A percentile compares a stretch with the other conserved stretches of the same genome.
Evolutionary conservation across 2,113 vertebrate species (phyloP).

Genomic region (Macquaria australasica): DNA sequence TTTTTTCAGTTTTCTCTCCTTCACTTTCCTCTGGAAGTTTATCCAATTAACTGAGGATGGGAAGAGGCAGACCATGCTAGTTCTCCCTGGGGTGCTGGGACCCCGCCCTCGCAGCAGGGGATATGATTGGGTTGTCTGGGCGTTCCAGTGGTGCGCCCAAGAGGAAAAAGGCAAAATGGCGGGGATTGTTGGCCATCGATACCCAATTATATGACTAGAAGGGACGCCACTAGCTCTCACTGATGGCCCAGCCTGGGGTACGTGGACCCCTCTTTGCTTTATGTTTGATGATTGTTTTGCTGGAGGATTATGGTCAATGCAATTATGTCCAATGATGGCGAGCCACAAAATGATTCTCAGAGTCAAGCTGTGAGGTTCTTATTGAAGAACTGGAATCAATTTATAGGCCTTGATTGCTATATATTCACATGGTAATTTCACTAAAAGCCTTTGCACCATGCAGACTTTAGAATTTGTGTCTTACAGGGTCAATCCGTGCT

Average conservation of each 20-base stretch:
- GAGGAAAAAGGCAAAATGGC: constrained; percentile 82
- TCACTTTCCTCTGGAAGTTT: constrained; percentile 62
- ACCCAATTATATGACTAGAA: constrained; percentile 79
- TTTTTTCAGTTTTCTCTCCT: not conserved
- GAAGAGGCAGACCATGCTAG: constrained; percentile 44
- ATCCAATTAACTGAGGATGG: constrained; percentile 62
- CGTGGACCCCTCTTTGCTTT: constrained; percentile 35
- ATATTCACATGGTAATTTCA: constrained; percentile 63
- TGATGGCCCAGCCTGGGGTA: constrained; percentile 42
- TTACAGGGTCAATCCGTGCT: not conserved
- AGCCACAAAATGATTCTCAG: constrained; percentile 57
- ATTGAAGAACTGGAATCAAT: constrained; percentile 59
- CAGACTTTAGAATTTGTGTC: not conserved
- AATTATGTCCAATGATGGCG: constrained; percentile 62
- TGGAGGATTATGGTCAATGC: constrained; percentile 68
- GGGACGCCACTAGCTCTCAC: constrained; percentile 58
- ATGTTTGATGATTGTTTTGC: constrained; percentile 66
- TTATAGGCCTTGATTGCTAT: constrained; percentile 47
- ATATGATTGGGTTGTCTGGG: constrained; percentile 82
- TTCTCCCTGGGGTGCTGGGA: constrained; percentile 61
- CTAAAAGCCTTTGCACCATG: constrained; percentile 11
- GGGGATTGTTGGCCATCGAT: constrained; percentile 83
- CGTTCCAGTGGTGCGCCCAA: constrained; percentile 78
- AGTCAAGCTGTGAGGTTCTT: constrained; percentile 72
- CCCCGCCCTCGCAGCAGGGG: constrained; percentile 78